Evolutionary conservation across 2,888 invertebrate genomes (phyloP).

Genomic region (Nomada hirtipes): DNA sequence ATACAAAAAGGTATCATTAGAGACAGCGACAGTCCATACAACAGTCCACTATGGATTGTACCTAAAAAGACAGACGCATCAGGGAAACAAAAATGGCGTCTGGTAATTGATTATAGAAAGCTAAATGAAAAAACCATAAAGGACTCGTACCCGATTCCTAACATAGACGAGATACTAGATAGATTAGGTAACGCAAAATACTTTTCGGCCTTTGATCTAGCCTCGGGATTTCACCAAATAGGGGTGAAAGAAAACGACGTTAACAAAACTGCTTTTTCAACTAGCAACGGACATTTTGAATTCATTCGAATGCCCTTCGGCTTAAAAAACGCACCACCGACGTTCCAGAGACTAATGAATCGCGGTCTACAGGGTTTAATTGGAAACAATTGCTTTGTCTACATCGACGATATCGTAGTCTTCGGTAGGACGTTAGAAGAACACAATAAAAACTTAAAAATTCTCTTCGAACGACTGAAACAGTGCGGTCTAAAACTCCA

Average conservation of each 20-base stretch:
- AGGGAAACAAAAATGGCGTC: conserved; percentile 8
- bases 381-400: not conserved
- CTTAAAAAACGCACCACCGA: conserved; percentile 15
- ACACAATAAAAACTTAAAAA: conserved; percentile 14
- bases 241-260: conserved; percentile 30
- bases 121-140: not conserved
- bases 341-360: conserved; percentile 31
- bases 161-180: conserved; percentile 4
- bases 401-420: conserved; percentile 6
- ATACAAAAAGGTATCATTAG: conserved; percentile 1
- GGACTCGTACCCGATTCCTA: not conserved
- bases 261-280: conserved; percentile 52
- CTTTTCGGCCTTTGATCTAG: conserved; percentile 15
- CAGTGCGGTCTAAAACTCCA: conserved; percentile 13
- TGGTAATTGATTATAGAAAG: not conserved
- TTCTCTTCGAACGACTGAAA: conserved; percentile 9
- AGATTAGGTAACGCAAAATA: conserved; percentile 1
- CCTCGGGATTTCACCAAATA: conserved; percentile 22
- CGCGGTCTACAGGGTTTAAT: conserved; percentile 10
- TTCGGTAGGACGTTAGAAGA: conserved; percentile 17
- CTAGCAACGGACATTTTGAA: conserved; percentile 60
- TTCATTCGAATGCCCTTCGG: conserved; percentile 47
- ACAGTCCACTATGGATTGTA: conserved; percentile 23
- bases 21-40: conserved; percentile 10
- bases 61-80: conserved; percentile 5